Base-by-base conservation (phyloP, 2,113 vertebrate species). In the Ramphastos sulfuratus region DNA sequence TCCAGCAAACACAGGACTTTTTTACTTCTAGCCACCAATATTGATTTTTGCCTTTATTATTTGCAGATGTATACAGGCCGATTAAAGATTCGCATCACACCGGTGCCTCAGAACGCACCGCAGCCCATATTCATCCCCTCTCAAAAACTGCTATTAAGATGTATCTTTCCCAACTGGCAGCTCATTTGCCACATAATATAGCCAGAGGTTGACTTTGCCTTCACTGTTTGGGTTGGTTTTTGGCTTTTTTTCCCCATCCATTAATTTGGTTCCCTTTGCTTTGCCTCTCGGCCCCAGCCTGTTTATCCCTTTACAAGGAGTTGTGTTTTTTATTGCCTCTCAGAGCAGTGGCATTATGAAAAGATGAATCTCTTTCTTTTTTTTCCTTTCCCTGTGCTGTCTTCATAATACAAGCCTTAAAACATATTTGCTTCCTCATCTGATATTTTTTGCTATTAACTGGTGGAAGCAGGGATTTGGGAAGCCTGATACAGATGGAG, bases 21-120 rank as follows among this genome's bases (percentile, higher is more conserved):
- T 93, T 42, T 15, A 93, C 93, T 95, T 59, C 89, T 56, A 80
- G 82, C 78, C 90, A 96, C 95, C 94, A 95, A 94, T 96, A 96
- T 89, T 88, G 96, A 96, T 95, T 96, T 96, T 89, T 24, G 0
- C 89, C 84, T 96, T 94, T 93, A 96, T 97, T 94, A 94, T 96
- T 96, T 97, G 92, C 87, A 93, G 94, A 96, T 96, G 94, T 94
- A 84, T 96, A 94, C 35, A 1, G 2, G 52, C 89, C 89, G 93
- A 95, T 97, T 93, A 94, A 82, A 42, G 92, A 97, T 97, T 97
- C 97, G 84, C 93, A 85, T 95, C 96, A 96, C 91, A 21, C 58
- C 30, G 35, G 42, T 17, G 55, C 73, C 78, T 92, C 79, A 71
- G 84, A 97, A 95, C 54, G 61, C 75, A 86, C 86, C 25, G 76